Evolutionary conservation across 2,113 vertebrate species (phyloP), one percentile per base, ranked within the genome.

Genomic region (Bujurquina vittata): DNA sequence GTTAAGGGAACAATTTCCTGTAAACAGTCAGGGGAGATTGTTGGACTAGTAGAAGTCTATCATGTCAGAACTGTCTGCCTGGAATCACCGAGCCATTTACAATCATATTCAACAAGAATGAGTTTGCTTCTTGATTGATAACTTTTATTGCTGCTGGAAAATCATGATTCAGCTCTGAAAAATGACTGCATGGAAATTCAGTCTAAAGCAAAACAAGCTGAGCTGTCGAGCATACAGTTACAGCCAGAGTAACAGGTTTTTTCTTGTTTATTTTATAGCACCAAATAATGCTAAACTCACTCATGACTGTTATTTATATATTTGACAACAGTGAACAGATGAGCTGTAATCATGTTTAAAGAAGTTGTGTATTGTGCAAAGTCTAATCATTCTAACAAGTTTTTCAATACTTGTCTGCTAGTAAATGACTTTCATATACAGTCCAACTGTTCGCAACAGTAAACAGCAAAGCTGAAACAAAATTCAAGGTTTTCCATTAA

Each of bases 1-100:
- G 79, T 69, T 67, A 72, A 22, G 81, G 67, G 91, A 92, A 90
- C 78, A 87, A 91, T 93, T 93, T 92, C 92, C 92, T 91, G 82
- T 63, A 81, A 91, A 88, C 83, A 87, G 88, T 86, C 86, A 85
- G 72, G 77, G 52, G 62, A 54, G 72, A 89, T 93, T 79, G 86
- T 91, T 91, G 89, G 84, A 86, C 69, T 79, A 75, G 43, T 80
- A 86, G 56, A 62, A 85, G 81, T 72, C 75, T 23, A 77, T 62
- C 74, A 82, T 80, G 87, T 85, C 82, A 88, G 79, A 61, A 83
- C 43, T 20, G n/a, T 43, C 80, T 77, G 84, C 77, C 54, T 29
- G 65, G 9, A 67, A 72, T 85, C 83, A 91, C 84, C 57, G 84
- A 92, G 78, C 52, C 72, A 77, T 78, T 89, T 81, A 84, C 61